Evolutionary conservation across 2,888 invertebrate genomes (phyloP), one percentile per base, ranked within the genome.

Genomic region (Morpho achilles): DNA sequence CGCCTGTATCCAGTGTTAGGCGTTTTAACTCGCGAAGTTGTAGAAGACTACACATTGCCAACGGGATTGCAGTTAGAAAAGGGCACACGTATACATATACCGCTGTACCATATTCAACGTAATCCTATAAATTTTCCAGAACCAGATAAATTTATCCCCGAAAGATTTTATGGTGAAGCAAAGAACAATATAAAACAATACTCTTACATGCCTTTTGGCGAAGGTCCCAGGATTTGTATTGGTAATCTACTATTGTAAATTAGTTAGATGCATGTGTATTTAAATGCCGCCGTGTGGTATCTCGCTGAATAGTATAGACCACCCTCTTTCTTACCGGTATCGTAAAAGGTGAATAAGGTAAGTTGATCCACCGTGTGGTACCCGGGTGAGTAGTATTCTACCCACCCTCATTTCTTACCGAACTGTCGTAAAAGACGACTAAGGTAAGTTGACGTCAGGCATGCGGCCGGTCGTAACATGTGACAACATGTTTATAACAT

Each of bases 181-280:
- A 74, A 70, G 53, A 62, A 67, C 1, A 61, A 72, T 8, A 62
- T 80, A 7, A 73, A 66, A 7, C 76, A 75, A 0, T 78, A 69
- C 60, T 75, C 77, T 0, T 82, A 69, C 53, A 67, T 80, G 16
- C 77, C 83, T 0, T 84, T 79, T 51, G 81, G 83, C 10, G 76
- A 78, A 50, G 83, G 81, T 0, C 76, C 78, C 0, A 72, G 81
- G 49, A 62, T 71, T 42, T 84, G 83, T 46, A 74, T 83, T 23
- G 83, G 83, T 83, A 68, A 72, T 32, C 5, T 5, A 3, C 32
- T 32, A 32, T 32, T 32, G 32, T 32, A 32, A 32, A 32, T 32
- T 32, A 2, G 32, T 5, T 32, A 32, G 32, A 5, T 32, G 3
- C 32, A 32, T 32, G 67, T 69, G 23, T 9, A 16, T 46, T 16